These are phyloP conservation scores for Pollimyrus isidori DNA, from an alignment of 2,113 vertebrate species.

Conservation along the genomic window DNA sequence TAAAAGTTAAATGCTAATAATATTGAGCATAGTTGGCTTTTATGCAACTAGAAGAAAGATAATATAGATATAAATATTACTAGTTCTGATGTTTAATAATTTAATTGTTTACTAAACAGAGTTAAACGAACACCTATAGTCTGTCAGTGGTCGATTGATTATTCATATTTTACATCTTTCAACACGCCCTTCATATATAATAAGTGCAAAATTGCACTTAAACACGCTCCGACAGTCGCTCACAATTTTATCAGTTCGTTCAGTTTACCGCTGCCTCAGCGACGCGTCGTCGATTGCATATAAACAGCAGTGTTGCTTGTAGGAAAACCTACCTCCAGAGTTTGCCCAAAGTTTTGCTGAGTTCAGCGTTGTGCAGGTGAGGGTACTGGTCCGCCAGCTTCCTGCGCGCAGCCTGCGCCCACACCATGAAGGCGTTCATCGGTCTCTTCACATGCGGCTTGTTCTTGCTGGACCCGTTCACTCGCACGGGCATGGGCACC, in stretches of 20 bases:
- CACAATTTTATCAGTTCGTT: not conserved
- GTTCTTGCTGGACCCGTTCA: slow-evolving; percentile 89
- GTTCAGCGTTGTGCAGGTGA: slow-evolving; percentile 94
- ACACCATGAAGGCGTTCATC: slow-evolving; percentile 80
- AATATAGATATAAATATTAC: not conserved
- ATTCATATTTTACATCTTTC: not conserved
- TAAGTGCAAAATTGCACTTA: not conserved
- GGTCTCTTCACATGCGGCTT: slow-evolving; percentile 84
- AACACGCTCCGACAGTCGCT: not conserved
- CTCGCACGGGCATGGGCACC: slow-evolving; percentile 93
- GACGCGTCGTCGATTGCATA: not conserved
- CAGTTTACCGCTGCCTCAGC: not conserved
- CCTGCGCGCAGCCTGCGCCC: slow-evolving; percentile 89
- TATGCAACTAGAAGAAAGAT: not conserved
- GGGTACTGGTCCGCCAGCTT: slow-evolving; percentile 95
- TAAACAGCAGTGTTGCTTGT: slow-evolving; percentile 12
- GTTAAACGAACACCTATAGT: not conserved
- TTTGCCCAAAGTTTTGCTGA: slow-evolving; percentile 94
- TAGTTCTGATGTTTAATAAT: not conserved
- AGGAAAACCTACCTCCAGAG: slow-evolving; percentile 78
- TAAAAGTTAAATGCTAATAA: not conserved
- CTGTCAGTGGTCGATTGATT: not conserved
- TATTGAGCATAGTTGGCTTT: not conserved
- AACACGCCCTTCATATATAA: not conserved
- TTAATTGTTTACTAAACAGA: not conserved